Conservation (phyloP, 92 coral and sea anemone genomes). For the Phenganax subtilis region DNA sequence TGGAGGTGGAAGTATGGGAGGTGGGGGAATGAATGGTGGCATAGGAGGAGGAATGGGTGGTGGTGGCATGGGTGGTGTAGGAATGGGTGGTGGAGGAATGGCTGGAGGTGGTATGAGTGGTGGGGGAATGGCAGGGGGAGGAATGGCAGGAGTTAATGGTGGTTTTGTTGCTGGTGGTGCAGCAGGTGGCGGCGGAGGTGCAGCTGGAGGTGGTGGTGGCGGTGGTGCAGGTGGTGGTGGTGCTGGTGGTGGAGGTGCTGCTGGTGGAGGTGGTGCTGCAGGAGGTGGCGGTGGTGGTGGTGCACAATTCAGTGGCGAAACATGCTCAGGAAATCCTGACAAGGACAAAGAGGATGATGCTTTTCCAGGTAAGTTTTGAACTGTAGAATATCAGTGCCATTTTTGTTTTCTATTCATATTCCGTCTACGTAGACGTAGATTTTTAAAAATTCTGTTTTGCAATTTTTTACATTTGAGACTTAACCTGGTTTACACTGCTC, state of each 20-base stretch:
- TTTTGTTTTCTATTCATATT: background rate
- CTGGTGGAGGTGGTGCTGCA: constrained; percentile 23
- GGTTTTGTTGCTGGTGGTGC: constrained; percentile 19
- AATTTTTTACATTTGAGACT: too few relatives aligned
- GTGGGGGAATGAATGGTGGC: background rate
- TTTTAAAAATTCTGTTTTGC: too few relatives aligned
- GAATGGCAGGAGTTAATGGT: background rate
- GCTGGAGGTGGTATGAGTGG: background rate
- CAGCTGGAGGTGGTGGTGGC: constrained; percentile 20
- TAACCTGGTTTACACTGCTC: too few relatives aligned
- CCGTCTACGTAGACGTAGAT: too few relatives aligned
- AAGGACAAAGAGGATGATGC: constrained; percentile 31
- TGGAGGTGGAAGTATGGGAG: background rate
- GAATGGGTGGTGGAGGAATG: constrained; percentile 28
- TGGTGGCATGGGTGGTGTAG: constrained; percentile 17
- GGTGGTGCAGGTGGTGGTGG: constrained; percentile 3
- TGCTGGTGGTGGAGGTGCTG: constrained; percentile 15
- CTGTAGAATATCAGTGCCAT: background rate
- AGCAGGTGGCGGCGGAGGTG: constrained; percentile 7
- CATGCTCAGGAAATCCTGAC: constrained; percentile 33
- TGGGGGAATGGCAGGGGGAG: constrained; percentile 1
- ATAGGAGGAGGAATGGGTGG: constrained; percentile 13
- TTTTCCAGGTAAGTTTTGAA: constrained; percentile 27
- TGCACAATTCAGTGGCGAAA: constrained; percentile 6
- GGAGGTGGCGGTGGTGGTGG: constrained; percentile 29